Conservation (phyloP, 2,888 invertebrate genomes). For the Punctoribates punctum region DNA sequence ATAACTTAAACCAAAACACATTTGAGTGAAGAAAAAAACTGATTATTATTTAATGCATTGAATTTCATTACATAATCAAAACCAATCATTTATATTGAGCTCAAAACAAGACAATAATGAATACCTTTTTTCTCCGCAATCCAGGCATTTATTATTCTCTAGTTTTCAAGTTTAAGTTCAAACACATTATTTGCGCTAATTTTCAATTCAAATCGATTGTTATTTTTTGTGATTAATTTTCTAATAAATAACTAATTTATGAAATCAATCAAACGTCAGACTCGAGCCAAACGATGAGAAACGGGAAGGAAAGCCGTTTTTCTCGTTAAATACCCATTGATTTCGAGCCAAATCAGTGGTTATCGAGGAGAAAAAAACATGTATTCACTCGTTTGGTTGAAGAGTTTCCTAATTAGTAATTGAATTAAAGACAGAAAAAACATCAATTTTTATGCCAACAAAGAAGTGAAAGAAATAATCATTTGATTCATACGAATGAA, state of each 20-base stretch:
- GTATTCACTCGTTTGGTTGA: background rate
- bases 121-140: too few species aligned
- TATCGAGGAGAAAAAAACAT: background rate
- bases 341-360: background rate
- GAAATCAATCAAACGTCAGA: conserved; percentile 10
- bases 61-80: background rate
- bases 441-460: too few species aligned
- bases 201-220: background rate
- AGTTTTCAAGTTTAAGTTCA: conserved; percentile 3
- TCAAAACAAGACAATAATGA: too few species aligned
- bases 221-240: background rate
- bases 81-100: background rate
- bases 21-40: background rate
- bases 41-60: conserved; percentile 6
- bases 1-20: background rate
- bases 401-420: background rate
- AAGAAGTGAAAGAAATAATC: background rate
- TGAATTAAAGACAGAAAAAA: background rate
- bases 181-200: background rate
- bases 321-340: background rate
- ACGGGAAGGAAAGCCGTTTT: background rate
- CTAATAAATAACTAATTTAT: background rate
- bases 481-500: background rate
- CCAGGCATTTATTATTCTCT: background rate
- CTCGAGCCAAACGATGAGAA: background rate